phyloP scores from a whole-genome alignment of 2,888 invertebrate species.

The Cyclophora albipunctata region DNA sequence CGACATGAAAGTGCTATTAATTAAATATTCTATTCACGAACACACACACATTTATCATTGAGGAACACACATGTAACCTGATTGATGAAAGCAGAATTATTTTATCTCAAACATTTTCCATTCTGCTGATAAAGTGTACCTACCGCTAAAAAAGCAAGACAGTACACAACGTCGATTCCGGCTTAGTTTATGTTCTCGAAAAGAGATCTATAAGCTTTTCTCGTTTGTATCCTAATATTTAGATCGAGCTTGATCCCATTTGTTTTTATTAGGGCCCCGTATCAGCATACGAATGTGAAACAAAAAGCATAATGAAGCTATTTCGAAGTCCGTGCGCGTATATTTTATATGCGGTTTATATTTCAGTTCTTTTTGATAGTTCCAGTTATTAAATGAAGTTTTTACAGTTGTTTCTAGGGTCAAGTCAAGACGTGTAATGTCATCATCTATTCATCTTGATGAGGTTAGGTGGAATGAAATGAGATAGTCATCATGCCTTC shows the following conservation, averaged over 20 bases:
- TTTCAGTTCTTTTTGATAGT: neutral
- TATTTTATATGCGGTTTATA: neutral
- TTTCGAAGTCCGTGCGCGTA: constrained; percentile 19
- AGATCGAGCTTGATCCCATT: constrained; percentile 53
- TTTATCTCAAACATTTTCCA: neutral
- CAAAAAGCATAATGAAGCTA: constrained; percentile 43
- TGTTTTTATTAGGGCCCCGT: constrained; percentile 56
- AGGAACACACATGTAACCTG: no score
- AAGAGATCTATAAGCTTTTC: constrained; percentile 18
- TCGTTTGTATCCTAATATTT: constrained; percentile 53
- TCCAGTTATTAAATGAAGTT: no score
- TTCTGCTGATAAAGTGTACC: constrained; percentile 7
- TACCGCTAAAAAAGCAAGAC: constrained; percentile 12
- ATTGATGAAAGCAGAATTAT: no score
- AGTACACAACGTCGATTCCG: constrained; percentile 9
- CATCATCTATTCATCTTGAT: no score
- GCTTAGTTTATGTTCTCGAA: constrained; percentile 16
- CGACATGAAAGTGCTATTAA: no score
- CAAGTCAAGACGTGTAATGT: no score
- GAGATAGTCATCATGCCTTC: no score
- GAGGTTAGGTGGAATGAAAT: no score
- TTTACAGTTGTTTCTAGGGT: no score
- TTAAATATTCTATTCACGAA: no score
- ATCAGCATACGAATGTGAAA: constrained; percentile 59
- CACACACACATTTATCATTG: no score